Evolutionary conservation across 2,113 vertebrate genomes (phyloP), one percentile per base, ranked within the genome.

Genomic region (Rissa tridactyla): DNA sequence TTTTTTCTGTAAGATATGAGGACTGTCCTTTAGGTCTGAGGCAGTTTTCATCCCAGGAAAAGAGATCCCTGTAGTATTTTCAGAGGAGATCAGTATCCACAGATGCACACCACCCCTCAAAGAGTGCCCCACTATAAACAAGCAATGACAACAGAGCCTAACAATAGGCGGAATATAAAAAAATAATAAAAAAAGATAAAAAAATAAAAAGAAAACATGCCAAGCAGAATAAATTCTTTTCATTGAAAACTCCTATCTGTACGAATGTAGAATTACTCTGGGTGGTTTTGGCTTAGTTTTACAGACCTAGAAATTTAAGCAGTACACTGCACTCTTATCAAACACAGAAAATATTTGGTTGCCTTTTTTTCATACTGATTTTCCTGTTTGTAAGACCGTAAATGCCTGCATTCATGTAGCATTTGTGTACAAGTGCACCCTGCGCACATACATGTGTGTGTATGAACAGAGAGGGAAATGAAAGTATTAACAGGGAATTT

Each of bases 181-280:
- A 42, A 42, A 22, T 1, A 20, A 25, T 10, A 46, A 7, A 47
- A 27, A 47, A 30, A 52, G 25, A 32, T 14, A 6, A 34, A 54
- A 86, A 55, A 51, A n/a, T 2, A 3, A 42, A 34, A 77, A 70
- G 17, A 47, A 71, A 40, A 7, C 49, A 15, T 34, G 3, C 17
- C 27, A 88, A 73, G 9, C 55, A 47, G 61, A 86, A 77, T 52
- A 52, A 87, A 84, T 46, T 78, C 34, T 89, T 97, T 94, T 92
- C 25, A 38, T 57, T 62, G 57, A 73, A 40, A 92, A 64, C 2
- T 17, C 32, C 32, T 40, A 32, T 69, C 61, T 85, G 22, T 66
- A 42, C 36, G 25, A 52, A 83, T 64, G 15, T 16, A 75, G 62
- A 57, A 75, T 64, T 82, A 82, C 42, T 88, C 21, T 55, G 60